Conservation (phyloP, 2,113 vertebrate species). For the Pterocles gutturalis region DNA sequence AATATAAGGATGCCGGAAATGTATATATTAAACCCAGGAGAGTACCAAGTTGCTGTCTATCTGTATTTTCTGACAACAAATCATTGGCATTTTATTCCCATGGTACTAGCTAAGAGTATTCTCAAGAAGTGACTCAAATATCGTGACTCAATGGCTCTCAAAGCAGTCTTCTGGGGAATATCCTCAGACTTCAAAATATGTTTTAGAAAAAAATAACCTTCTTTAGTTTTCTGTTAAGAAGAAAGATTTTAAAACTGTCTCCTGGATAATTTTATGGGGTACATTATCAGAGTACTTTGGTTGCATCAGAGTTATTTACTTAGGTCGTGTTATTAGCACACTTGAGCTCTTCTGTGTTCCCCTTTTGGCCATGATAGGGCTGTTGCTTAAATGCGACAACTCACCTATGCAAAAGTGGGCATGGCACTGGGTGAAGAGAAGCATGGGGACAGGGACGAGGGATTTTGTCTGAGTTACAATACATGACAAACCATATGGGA, state of each 20-base stretch:
- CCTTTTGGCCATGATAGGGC: neutral
- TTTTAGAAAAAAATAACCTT: neutral
- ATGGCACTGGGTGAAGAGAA: neutral
- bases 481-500: neutral
- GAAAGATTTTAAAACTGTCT: neutral
- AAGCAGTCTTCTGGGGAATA: neutral
- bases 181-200: neutral
- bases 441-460: accelerated
- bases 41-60: neutral
- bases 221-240: neutral
- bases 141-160: neutral
- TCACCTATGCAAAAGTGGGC: neutral
- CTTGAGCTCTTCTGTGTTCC: neutral
- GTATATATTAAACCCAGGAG: neutral
- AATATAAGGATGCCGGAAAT: neutral
- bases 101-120: neutral
- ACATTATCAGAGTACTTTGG: neutral
- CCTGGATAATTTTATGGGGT: neutral
- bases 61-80: neutral
- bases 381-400: neutral
- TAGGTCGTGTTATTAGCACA: neutral
- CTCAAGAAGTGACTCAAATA: neutral
- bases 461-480: neutral
- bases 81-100: neutral
- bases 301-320: neutral